These are phyloP conservation scores for Drosophila rhopaloa DNA, from an alignment of 1,140 invertebrate genomes.

Conservation along the genomic window DNA sequence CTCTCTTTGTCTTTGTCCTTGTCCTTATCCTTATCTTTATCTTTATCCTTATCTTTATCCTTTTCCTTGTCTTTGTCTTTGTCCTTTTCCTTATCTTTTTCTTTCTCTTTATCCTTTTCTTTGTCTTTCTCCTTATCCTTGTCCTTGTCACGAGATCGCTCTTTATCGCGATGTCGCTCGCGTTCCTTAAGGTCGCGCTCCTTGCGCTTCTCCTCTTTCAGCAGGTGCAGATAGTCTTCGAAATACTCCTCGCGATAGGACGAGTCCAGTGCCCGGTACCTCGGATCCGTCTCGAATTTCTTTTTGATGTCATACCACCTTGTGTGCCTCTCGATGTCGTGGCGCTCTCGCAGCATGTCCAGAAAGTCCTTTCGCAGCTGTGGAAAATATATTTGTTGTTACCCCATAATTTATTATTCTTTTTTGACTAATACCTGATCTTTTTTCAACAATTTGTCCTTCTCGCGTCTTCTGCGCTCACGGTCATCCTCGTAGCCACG, in stretches of 20 bases:
- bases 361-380: slow-evolving; percentile 97
- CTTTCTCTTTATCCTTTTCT: slow-evolving; percentile 76
- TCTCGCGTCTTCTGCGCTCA: slow-evolving; percentile 62
- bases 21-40: slow-evolving; percentile 47
- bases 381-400: neutral
- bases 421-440: slow-evolving; percentile 40
- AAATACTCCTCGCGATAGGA: slow-evolving; percentile 96
- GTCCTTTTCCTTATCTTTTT: slow-evolving; percentile 50
- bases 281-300: slow-evolving; percentile 93
- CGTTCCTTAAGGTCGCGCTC: slow-evolving; percentile 76
- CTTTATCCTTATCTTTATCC: slow-evolving; percentile 82
- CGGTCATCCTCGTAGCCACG: slow-evolving; percentile 84
- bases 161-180: slow-evolving; percentile 80
- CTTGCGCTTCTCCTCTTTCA: slow-evolving; percentile 92
- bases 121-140: slow-evolving; percentile 81
- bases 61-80: slow-evolving; percentile 58
- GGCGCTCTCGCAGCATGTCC: slow-evolving; percentile 88
- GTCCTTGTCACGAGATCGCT: slow-evolving; percentile 61
- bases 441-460: slow-evolving; percentile 67
- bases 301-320: slow-evolving; percentile 98
- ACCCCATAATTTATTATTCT: neutral
- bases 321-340: slow-evolving; percentile 93
- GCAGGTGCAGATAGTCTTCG: slow-evolving; percentile 93
- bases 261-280: slow-evolving; percentile 96
- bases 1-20: slow-evolving; percentile 53